Percentiles rank a stretch among this genome's conserved stretches.
Evolutionary conservation across 2,888 invertebrate species (phyloP).

Genomic region (Caenorhabditis zanzibari): DNA sequence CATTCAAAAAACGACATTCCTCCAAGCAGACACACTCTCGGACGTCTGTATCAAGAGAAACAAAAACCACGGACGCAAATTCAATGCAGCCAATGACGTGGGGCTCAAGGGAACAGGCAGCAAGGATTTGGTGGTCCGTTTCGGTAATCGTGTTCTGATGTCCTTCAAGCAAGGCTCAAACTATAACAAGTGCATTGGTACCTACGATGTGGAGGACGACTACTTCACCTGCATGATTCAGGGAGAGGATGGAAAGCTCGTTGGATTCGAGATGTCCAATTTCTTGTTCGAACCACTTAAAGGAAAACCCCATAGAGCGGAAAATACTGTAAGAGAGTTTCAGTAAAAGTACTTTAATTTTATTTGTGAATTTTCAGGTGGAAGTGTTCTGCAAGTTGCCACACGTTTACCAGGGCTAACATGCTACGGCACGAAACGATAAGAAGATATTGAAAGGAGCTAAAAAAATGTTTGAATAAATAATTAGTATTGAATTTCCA

Average conservation of each 20-base stretch:
- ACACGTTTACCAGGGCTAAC: not conserved
- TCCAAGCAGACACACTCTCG: not conserved
- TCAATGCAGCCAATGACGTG: not conserved
- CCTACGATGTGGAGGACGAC: constrained; percentile 48
- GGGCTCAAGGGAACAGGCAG: not conserved
- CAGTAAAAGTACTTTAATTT: not conserved
- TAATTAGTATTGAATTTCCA: no score
- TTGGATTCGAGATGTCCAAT: not conserved
- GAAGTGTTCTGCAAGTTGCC: constrained; percentile 43
- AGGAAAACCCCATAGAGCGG: constrained; percentile 11
- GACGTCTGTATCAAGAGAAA: not conserved
- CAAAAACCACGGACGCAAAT: not conserved
- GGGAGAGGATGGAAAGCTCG: not conserved
- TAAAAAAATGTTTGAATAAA: no score
- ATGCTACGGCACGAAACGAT: no score
- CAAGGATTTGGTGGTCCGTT: constrained; percentile 21
- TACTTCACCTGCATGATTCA: constrained; percentile 40
- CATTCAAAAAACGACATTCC: constrained; percentile 15
- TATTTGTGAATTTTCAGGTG: no score
- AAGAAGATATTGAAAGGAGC: no score
- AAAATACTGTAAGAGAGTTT: constrained; percentile 12
- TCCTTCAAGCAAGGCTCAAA: constrained; percentile 22
- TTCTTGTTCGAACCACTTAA: constrained; percentile 14
- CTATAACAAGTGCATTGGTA: constrained; percentile 54
- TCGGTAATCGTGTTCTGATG: constrained; percentile 40